Percentiles rank a stretch among this genome's conserved stretches.
Evolutionary conservation across 2,113 vertebrate species (phyloP).

Genomic region (Coregonus clupeaformis): DNA sequence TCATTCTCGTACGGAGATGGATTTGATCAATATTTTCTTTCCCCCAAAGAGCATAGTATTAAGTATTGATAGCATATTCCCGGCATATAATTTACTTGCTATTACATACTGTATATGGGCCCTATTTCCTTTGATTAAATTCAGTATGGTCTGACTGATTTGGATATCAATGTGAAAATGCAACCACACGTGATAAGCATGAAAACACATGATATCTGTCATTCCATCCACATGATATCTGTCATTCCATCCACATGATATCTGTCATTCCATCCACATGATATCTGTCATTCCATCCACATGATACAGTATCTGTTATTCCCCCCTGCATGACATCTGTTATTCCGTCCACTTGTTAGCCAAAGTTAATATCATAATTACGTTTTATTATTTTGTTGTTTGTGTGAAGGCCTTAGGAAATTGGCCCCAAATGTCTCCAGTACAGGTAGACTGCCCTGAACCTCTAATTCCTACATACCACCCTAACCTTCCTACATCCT

Average conservation of each 20-base stretch:
- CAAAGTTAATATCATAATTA: neutral
- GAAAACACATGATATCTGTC: neutral
- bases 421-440: conserved; percentile 12
- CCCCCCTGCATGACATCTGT: too few species aligned
- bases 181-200: neutral
- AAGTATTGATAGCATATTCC: conserved; percentile 6
- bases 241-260: neutral
- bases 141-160: conserved; percentile 21
- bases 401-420: neutral
- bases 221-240: too few species aligned
- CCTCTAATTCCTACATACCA: conserved; percentile 5
- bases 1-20: conserved; percentile 4
- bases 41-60: conserved; percentile 25
- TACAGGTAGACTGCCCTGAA: conserved; percentile 16
- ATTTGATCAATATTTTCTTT: conserved; percentile 51
- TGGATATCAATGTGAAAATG: conserved; percentile 31
- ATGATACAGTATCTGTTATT: too few species aligned
- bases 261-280: neutral
- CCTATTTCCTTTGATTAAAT: conserved; percentile 43
- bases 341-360: neutral
- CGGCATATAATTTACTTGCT: conserved; percentile 22
- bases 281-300: too few species aligned
- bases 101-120: conserved; percentile 45
- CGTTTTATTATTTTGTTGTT: neutral
- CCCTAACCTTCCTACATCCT: conserved; percentile 24